Percentiles rank a stretch among this genome's conserved stretches.
phyloP scores from a whole-genome alignment of 2,797 vertebrate species.

The Sebastes wilsoni region DNA sequence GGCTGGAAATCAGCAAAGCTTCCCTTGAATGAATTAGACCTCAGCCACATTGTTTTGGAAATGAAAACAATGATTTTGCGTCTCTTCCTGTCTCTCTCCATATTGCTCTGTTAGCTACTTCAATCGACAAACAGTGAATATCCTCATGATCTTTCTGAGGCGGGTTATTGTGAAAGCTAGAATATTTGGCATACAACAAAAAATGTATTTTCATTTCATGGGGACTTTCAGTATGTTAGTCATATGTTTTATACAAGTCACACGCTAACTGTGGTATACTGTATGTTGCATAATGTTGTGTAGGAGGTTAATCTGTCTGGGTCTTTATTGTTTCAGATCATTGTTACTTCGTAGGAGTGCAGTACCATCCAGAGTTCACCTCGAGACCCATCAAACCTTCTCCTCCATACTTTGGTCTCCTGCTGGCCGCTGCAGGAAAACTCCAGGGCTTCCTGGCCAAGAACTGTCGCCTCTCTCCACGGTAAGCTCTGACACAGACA shows the following conservation, averaged over 20 bases:
- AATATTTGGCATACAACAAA: no score
- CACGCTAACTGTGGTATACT: not conserved
- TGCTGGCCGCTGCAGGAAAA: slow-evolving; percentile 91
- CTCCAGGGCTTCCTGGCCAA: slow-evolving; percentile 90
- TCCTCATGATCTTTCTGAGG: no score
- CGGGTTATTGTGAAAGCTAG: no score
- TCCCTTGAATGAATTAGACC: no score
- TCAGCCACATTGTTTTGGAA: no score
- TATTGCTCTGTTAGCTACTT: no score
- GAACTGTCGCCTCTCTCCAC: slow-evolving; percentile 92
- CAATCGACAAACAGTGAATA: accelerated
- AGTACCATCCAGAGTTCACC: slow-evolving; percentile 97
- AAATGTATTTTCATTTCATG: no score
- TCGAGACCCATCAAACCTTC: slow-evolving; percentile 97
- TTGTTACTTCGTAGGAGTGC: slow-evolving; percentile 95
- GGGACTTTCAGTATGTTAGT: not conserved
- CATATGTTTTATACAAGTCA: not conserved
- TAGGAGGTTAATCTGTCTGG: not conserved
- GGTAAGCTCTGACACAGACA: slow-evolving; percentile 73
- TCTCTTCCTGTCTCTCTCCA: no score
- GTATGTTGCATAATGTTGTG: not conserved
- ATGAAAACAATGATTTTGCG: no score
- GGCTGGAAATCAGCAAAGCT: no score
- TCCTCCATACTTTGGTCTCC: slow-evolving; percentile 93
- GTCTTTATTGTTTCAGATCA: slow-evolving; percentile 83